Base-by-base conservation (phyloP, 1,140 invertebrate genomes). In the Phthorimaea operculella region DNA sequence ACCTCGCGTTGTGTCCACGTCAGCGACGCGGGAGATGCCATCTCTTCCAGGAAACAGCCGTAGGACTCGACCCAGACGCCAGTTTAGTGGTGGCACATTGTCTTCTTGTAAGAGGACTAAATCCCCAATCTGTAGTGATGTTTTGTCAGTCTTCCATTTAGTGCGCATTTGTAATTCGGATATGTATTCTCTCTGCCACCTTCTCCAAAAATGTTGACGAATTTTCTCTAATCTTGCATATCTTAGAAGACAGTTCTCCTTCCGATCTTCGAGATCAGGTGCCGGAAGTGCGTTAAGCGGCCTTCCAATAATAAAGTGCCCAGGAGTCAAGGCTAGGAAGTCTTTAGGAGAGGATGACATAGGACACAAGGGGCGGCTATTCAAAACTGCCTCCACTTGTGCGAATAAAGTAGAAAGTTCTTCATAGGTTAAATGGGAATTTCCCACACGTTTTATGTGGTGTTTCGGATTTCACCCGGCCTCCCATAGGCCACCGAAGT, bases 301-400 rank as follows among this genome's bases (percentile, higher is more conserved):
- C 42, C 54, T 33, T 8, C 56, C 60, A n/a, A 68, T 66, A 4
- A 73, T 50, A 33, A 66, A 72, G 51, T 72, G 62, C 11, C 56
- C 57, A 12, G 71, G 71, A 7, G 74, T 70, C 9, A 80, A 56
- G 10, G 62, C 15, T 4, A 34, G 10, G 4, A 64, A 33, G 17
- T 76, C 67, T 36, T 61, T 47, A 33, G 66, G 65, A 51, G 69
- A 60, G 28, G 47, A 54, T 14, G 39, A 49, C 33, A 45, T n/a
- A n/a, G 52, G 33, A n/a, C 28, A 51, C 16, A 34, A 51, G 7
- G 50, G 50, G 8, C 50, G 17, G 18, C 50, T 51, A 17, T 51
- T 51, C 9, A 51, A 34, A 33, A 51, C 28, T 12, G 33, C 50
- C n/a, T 51, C 50, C 12, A 51, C 50, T 51, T 51, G 50, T n/a